phyloP scores from a whole-genome alignment of 2,113 vertebrate species.

The Phoenicopterus ruber region DNA sequence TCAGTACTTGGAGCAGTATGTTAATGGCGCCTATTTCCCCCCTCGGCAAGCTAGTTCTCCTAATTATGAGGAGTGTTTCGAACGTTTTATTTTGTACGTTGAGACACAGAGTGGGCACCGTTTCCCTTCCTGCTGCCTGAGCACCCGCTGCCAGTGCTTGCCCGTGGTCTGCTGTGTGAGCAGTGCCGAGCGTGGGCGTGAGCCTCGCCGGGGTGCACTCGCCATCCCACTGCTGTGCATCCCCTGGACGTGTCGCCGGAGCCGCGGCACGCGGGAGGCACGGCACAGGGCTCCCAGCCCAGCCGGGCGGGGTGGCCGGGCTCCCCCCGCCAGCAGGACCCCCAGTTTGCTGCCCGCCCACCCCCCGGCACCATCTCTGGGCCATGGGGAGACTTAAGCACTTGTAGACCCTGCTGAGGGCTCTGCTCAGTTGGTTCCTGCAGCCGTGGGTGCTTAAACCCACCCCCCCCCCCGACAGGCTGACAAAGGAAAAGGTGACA shows the following conservation, averaged over 20 bases:
- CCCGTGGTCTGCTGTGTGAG: background rate
- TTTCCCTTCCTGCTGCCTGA: background rate
- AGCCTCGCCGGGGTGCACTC: background rate
- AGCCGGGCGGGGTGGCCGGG: background rate
- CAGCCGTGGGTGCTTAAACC: background rate
- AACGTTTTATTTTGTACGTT: rapidly evolving
- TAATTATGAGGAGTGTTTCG: background rate
- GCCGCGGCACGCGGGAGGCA: rapidly evolving
- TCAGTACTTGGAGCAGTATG: background rate
- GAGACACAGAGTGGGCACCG: rapidly evolving
- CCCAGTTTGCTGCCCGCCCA: rapidly evolving
- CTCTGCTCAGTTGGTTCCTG: background rate
- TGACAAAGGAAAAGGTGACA: background rate
- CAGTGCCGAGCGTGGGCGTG: background rate
- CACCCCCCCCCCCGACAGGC: background rate
- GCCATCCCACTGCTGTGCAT: rapidly evolving
- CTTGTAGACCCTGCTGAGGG: background rate
- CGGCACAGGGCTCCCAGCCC: rapidly evolving
- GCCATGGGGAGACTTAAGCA: too few species aligned
- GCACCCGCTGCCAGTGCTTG: background rate
- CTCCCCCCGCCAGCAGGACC: background rate
- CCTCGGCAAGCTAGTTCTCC: background rate
- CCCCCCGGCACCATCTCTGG: too few species aligned
- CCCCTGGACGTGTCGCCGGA: background rate
- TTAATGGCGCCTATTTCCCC: rapidly evolving